Evolutionary conservation across 1,140 invertebrate species (phyloP).

Genomic region (Akabosia matsudoensis): DNA sequence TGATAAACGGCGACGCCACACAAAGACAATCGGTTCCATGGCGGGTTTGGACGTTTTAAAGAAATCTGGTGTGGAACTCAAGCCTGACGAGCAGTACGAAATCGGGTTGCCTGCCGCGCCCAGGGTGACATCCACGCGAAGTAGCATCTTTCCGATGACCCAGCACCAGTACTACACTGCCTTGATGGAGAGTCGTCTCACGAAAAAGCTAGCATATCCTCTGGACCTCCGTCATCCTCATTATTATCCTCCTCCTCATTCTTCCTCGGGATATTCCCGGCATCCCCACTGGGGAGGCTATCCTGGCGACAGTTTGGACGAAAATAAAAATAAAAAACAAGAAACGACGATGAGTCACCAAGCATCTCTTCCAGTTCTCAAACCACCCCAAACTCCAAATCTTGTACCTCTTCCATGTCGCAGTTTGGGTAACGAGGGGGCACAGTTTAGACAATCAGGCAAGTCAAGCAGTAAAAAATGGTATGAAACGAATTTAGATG

Average conservation of each 20-base stretch:
- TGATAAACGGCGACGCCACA: conserved; percentile 37
- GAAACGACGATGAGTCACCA: not conserved
- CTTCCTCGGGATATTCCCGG: too few species aligned
- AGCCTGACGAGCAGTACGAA: conserved; percentile 43
- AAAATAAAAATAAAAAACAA: conserved; percentile 3
- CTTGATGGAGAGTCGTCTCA: not conserved
- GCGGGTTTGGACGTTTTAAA: conserved; percentile 30
- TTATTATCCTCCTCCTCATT: not conserved
- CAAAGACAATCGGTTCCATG: conserved; percentile 38
- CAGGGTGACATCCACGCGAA: not conserved
- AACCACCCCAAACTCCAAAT: not conserved
- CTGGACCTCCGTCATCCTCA: not conserved
- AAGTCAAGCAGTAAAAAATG: conserved; percentile 3
- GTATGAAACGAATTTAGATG: conserved; percentile 21
- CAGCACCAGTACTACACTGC: conserved; percentile 16
- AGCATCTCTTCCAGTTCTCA: not conserved
- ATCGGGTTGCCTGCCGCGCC: conserved; percentile 32
- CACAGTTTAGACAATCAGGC: not conserved
- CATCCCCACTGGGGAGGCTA: not conserved
- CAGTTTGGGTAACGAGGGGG: not conserved
- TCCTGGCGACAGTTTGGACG: not conserved
- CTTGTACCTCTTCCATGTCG: not conserved
- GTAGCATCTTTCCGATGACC: conserved; percentile 9
- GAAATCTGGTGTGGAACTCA: conserved; percentile 18
- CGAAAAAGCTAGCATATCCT: not conserved